Base-by-base conservation (phyloP, 2,888 invertebrate species). In the Carabus problematicus region DNA sequence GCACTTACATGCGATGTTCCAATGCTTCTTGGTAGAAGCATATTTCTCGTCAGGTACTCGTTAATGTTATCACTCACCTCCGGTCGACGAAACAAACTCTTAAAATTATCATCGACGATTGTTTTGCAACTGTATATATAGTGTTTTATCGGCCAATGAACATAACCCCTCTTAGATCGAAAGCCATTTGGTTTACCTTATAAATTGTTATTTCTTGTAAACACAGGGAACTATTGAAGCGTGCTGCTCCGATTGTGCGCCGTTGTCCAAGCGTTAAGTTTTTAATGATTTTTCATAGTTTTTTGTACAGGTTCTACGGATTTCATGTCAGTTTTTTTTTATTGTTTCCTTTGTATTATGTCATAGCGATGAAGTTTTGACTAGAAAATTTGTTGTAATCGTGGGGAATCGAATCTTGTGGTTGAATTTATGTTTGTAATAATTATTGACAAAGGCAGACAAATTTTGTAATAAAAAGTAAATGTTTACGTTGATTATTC, bases 61-160 rank as follows among this genome's bases (percentile, higher is more conserved):
- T 19, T n/a, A 7, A 39, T 12, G 29, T 56, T 11, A 19, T 39
- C 29, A 39, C 18, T 39, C 18, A 56, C 40, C 56, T 29, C 29
- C 29, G 29, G 29, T 29, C 29, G 29, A 52, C 16, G 56, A 41
- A 66, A 66, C 66, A 58, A 45, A 66, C 58, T 58, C 58, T 52
- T 11, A 63, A 63, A 63, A 63, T 63, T 49, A 52, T 14, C 45
- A 45, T 45, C n/a, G 43, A 19, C n/a, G 43, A 43, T 73, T 74
- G 72, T 74, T 75, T 73, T 74, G 72, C 75, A 76, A 77, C 74
- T 74, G 75, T 78, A 77, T 79, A 79, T 79, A 80, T 79, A 78
- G 72, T 72, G 72, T 67, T 72, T 75, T 77, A 79, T 79, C 80
- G 78, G 49, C 52, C n/a, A 54, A 1, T 63, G 39, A 19, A 11